phyloP scores from a whole-genome alignment of 2,113 vertebrate species.

The Hippocampus zosterae region DNA sequence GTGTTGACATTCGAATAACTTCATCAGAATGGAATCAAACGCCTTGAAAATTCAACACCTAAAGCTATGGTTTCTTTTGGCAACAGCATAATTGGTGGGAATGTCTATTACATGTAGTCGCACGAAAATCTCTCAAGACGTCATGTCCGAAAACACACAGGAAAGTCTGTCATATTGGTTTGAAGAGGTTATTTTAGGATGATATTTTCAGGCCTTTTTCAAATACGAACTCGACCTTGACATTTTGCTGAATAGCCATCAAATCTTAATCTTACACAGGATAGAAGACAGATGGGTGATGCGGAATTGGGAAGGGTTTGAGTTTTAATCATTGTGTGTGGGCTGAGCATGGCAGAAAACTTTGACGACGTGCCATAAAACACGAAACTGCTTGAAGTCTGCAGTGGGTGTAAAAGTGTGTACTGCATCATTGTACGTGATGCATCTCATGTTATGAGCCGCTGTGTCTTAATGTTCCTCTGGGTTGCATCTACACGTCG shows the following conservation, averaged over 20 bases:
- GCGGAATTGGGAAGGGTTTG: neutral
- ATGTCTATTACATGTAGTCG: neutral
- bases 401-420: neutral
- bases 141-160: neutral
- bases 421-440: neutral
- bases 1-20: neutral
- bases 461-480: neutral
- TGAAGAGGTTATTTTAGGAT: neutral
- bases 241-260: neutral
- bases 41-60: neutral
- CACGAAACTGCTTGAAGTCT: neutral
- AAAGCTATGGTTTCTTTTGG: neutral
- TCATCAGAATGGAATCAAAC: neutral
- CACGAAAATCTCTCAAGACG: neutral
- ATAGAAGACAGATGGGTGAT: neutral
- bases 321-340: conserved; percentile 1
- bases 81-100: neutral
- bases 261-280: neutral
- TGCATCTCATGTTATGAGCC: neutral
- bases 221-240: neutral
- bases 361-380: conserved; percentile 3
- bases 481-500: neutral
- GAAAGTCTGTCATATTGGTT: neutral
- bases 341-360: conserved; percentile 1
- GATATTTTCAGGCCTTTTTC: neutral